Evolutionary conservation across 2,797 vertebrate genomes (phyloP), one percentile per base, ranked within the genome.

Genomic region (Spinibarbus caldwelli): DNA sequence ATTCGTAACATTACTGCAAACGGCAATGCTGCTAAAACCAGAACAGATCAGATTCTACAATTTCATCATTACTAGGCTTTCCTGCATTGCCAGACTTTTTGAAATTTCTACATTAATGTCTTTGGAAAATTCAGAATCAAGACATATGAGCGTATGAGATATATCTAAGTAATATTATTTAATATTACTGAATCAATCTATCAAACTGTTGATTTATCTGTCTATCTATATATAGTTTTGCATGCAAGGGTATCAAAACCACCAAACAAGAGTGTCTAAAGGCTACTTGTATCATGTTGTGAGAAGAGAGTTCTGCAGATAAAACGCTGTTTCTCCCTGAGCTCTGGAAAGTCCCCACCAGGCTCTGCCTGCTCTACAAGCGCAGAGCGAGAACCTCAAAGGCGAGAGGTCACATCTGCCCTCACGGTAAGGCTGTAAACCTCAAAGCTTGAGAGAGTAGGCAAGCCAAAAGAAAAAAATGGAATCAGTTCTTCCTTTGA

Each of bases 331-430:
- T 82, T 47, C 54, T 82, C 47, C 62, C 62, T 81, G 36, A 77
- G 49, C 79, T 36, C n/a, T 86, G 85, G 85, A 86, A 86, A 86
- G 79, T 82, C 79, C 85, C 85, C 29, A 54, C 9, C 64, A 77
- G 49, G 31, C 66, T 19, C 64, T 57, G 62, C 26, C 54, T 77
- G 72, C 62, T 82, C 62, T 68, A 7, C 14, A 8, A 49, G 31
- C 14, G 8, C 72, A 81, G 23, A 75, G 23, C 26, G 0, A 82
- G 19, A 45, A 31, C 45, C 34, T 82, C 73, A 84, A 62, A 78
- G 36, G 14, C 83, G 59, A 64, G 66, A 45, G 41, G 38, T 78
- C 38, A 59, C 21, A 38, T 59, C 38, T 45, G 17, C 84, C 67
- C 41, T 41, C 76, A 72, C 57, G 11, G 34, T n/a, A 29, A 6